phyloP scores from a whole-genome alignment of 2,888 invertebrate genomes.

The Chrysolina americana region DNA sequence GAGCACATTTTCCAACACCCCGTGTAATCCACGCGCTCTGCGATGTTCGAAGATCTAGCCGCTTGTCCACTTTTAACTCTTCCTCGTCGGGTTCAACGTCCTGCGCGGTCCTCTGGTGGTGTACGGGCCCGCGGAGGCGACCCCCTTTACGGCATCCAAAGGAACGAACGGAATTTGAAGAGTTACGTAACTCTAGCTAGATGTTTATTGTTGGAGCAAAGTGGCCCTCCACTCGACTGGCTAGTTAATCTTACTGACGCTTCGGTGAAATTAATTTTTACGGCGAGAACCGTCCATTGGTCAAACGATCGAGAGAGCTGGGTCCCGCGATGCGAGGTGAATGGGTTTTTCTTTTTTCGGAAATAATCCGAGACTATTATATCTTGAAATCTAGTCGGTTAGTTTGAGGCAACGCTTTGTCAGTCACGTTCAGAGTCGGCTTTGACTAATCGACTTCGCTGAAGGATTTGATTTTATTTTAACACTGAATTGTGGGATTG shows the following conservation, averaged over 20 bases:
- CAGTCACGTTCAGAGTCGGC: background rate
- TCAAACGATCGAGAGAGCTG: background rate
- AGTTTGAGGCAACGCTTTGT: background rate
- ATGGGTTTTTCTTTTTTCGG: slow-evolving; percentile 8
- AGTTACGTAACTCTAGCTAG: slow-evolving; percentile 61
- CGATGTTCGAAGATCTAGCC: background rate
- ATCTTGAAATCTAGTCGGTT: background rate
- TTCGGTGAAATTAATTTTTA: slow-evolving; percentile 43
- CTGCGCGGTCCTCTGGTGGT: slow-evolving; percentile 59
- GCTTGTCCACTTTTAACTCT: slow-evolving; percentile 63
- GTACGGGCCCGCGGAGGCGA: slow-evolving; percentile 61
- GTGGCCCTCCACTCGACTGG: slow-evolving; percentile 41
- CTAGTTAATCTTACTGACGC: slow-evolving; percentile 33
- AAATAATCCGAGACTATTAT: background rate
- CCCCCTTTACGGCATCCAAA: slow-evolving; percentile 58
- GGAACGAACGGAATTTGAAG: slow-evolving; percentile 64
- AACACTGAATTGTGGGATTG: too few species aligned
- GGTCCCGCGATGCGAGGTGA: background rate
- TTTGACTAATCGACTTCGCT: background rate
- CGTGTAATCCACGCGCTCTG: slow-evolving; percentile 1
- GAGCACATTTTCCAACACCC: slow-evolving; percentile 2
- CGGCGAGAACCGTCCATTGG: background rate
- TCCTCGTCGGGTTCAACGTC: slow-evolving; percentile 66
- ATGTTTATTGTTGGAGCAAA: slow-evolving; percentile 56
- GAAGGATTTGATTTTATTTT: background rate